Evolutionary conservation across 2,113 vertebrate species (phyloP).

Genomic region (Eptesicus fuscus): DNA sequence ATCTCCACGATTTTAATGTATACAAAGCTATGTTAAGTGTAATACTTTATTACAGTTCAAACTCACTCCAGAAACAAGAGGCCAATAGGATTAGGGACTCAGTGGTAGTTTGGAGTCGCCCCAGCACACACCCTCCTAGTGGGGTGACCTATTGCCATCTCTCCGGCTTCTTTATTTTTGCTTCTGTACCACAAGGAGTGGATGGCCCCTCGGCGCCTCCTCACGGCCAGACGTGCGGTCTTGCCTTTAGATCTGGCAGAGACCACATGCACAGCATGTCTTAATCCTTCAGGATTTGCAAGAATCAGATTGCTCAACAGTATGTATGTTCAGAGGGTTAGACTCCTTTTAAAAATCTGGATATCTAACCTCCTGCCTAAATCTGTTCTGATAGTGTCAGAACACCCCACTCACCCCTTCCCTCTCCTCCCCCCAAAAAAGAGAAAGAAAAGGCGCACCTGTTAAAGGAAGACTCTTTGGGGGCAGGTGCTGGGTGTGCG

Average conservation of each 20-base stretch:
- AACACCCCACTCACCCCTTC: background rate
- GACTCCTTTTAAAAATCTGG: slow-evolving; percentile 43
- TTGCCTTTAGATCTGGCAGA: slow-evolving; percentile 77
- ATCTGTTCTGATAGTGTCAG: slow-evolving; percentile 46
- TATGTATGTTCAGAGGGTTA: slow-evolving; percentile 73
- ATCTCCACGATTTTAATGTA: slow-evolving; percentile 81
- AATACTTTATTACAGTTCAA: slow-evolving; percentile 73
- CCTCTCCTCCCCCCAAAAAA: background rate
- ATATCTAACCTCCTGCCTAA: slow-evolving; percentile 32
- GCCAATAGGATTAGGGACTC: slow-evolving; percentile 82
- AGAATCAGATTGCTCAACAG: slow-evolving; percentile 62
- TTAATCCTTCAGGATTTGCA: slow-evolving; percentile 71
- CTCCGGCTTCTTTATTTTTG: slow-evolving; percentile 81
- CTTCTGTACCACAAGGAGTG: slow-evolving; percentile 80
- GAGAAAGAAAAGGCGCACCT: slow-evolving; percentile 53
- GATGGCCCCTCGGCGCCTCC: slow-evolving; percentile 78
- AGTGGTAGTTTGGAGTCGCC: slow-evolving; percentile 75
- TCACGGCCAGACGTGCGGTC: slow-evolving; percentile 76
- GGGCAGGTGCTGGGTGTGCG: slow-evolving; percentile 63
- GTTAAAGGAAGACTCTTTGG: slow-evolving; percentile 73
- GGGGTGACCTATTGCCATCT: slow-evolving; percentile 76
- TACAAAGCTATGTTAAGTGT: slow-evolving; percentile 82
- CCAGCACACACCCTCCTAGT: slow-evolving; percentile 75
- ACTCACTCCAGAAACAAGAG: slow-evolving; percentile 84
- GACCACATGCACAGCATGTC: slow-evolving; percentile 65